These are phyloP conservation scores for Lucilia cuprina DNA, from an alignment of 1,140 invertebrate species.

Conservation along the genomic window DNA sequence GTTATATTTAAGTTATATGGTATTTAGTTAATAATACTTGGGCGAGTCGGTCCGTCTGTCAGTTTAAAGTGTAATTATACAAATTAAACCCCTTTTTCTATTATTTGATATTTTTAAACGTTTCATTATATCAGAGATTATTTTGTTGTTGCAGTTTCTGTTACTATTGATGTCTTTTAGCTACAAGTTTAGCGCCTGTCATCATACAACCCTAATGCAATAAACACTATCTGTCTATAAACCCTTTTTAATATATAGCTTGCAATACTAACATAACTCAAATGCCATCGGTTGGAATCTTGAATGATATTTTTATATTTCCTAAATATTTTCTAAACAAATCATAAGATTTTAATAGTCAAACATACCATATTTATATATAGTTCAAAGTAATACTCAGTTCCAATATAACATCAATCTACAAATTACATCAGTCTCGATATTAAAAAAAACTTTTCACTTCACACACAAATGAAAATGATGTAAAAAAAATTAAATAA, in stretches of 20 bases:
- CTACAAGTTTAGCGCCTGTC: background rate
- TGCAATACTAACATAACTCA: too few species aligned
- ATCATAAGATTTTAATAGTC: too few species aligned
- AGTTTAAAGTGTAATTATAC: background rate
- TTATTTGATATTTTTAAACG: background rate
- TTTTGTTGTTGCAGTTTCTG: background rate
- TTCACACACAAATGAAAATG: too few species aligned
- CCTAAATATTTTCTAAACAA: too few species aligned
- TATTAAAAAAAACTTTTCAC: too few species aligned
- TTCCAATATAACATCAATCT: too few species aligned
- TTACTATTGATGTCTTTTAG: background rate
- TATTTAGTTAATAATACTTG: background rate
- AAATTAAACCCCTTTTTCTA: background rate
- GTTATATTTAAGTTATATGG: slow-evolving; percentile 11
- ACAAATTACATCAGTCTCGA: too few species aligned
- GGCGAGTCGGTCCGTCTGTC: background rate
- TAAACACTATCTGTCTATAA: background rate
- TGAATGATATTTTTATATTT: too few species aligned
- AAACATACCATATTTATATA: too few species aligned
- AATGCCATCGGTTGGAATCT: too few species aligned
- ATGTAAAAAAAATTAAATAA: too few species aligned
- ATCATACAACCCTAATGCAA: background rate
- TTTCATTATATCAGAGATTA: background rate
- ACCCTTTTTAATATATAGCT: background rate
- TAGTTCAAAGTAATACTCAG: too few species aligned